These are phyloP conservation scores for Amphilophus citrinellus DNA, from an alignment of 2,113 vertebrate species.

Conservation along the genomic window DNA sequence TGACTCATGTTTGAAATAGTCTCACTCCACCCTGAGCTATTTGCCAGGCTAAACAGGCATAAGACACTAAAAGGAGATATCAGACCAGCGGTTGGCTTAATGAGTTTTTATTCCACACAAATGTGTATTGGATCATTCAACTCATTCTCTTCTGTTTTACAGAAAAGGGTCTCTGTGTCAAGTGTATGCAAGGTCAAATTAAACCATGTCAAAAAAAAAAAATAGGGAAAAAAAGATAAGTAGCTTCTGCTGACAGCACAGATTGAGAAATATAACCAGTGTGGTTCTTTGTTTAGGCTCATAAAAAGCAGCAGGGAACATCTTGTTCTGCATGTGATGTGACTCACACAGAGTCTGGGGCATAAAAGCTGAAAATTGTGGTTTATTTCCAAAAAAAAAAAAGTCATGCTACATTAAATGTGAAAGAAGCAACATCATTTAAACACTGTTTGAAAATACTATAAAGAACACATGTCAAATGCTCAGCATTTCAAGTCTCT, in stretches of 20 bases:
- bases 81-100: background rate
- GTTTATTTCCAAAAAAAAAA: background rate
- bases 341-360: background rate
- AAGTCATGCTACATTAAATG: background rate
- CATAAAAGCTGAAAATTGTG: background rate
- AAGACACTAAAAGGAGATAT: background rate
- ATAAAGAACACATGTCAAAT: background rate
- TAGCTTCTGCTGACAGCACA: background rate
- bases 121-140: background rate
- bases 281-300: background rate
- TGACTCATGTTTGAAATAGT: background rate
- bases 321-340: background rate
- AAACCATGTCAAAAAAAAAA: background rate
- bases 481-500: background rate
- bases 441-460: accelerated
- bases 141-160: background rate
- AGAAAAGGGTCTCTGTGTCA: background rate
- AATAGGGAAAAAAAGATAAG: background rate
- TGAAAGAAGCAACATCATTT: no score
- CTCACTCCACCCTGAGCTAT: background rate
- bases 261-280: background rate
- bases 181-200: background rate
- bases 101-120: background rate
- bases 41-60: background rate
- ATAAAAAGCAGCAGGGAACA: background rate